Evolutionary conservation across 2,113 vertebrate genomes (phyloP).

Genomic region (Gobio gobio): DNA sequence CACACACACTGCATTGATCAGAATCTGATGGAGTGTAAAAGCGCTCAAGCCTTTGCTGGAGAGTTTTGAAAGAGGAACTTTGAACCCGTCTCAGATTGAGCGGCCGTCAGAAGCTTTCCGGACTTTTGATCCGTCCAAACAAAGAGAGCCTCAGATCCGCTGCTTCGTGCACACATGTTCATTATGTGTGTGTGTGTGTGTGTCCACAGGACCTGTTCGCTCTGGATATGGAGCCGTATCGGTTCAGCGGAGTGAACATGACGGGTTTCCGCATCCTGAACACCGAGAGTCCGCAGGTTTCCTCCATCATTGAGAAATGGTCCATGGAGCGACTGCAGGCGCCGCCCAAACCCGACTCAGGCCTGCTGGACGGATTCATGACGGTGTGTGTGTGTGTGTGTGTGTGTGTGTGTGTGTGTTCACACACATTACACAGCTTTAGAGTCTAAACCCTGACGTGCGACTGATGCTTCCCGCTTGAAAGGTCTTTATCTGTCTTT

Average conservation of each 20-base stretch:
- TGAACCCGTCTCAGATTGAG: not conserved
- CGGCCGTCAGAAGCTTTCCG: not conserved
- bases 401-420: slow-evolving; percentile 77
- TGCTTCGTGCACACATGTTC: not conserved
- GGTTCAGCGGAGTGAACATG: slow-evolving; percentile 98
- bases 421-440: not conserved
- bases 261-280: slow-evolving; percentile 97
- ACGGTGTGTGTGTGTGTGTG: slow-evolving; percentile 85
- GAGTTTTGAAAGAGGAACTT: not conserved
- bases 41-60: no score
- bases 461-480: not conserved
- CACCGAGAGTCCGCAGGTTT: slow-evolving; percentile 93
- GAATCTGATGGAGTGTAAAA: not conserved
- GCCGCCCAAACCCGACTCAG: slow-evolving; percentile 96
- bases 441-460: not conserved
- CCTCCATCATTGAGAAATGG: slow-evolving; percentile 98
- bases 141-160: not conserved
- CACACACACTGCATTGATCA: not conserved
- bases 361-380: slow-evolving; percentile 99
- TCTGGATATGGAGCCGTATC: slow-evolving; percentile 96
- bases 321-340: slow-evolving; percentile 97
- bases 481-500: no score
- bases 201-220: slow-evolving; percentile 89
- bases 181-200: not conserved
- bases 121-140: no score